Conservation (phyloP, 1,140 invertebrate genomes). For the Drosophila bifasciata region DNA sequence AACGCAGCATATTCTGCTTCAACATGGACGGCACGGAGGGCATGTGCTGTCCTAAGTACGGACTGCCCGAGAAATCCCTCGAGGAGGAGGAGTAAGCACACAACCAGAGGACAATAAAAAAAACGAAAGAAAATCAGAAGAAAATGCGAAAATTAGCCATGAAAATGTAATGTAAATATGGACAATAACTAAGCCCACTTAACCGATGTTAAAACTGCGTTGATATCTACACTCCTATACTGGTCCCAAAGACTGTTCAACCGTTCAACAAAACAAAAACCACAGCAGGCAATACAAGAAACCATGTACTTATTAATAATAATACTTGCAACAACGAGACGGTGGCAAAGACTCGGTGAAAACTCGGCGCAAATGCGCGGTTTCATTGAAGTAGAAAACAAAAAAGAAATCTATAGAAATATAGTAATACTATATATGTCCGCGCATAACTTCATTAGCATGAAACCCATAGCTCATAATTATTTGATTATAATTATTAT, state of each 20-base stretch:
- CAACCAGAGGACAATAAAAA: constrained; percentile 21
- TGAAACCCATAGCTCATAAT: too few relatives aligned
- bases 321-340: not conserved
- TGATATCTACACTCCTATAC: constrained; percentile 43
- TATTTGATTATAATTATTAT: constrained; percentile 21
- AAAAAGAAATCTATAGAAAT: constrained; percentile 48
- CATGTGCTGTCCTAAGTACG: constrained; percentile 90
- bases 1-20: constrained; percentile 93
- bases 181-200: constrained; percentile 59
- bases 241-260: constrained; percentile 72
- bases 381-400: constrained; percentile 53
- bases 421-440: too few relatives aligned
- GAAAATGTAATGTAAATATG: constrained; percentile 68
- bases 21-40: constrained; percentile 92
- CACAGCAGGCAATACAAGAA: constrained; percentile 24
- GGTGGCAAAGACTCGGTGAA: constrained; percentile 27
- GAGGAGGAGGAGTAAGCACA: constrained; percentile 78
- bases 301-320: constrained; percentile 1
- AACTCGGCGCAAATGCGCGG: constrained; percentile 62
- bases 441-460: too few relatives aligned
- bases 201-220: constrained; percentile 50
- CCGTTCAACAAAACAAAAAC: constrained; percentile 28
- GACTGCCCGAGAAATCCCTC: constrained; percentile 78
- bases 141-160: constrained; percentile 3
- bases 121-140: not conserved